A percentile compares a stretch with the other conserved stretches of the same genome.
Conservation (phyloP, 2,888 invertebrate species). For the Dichetophora obliterata region DNA sequence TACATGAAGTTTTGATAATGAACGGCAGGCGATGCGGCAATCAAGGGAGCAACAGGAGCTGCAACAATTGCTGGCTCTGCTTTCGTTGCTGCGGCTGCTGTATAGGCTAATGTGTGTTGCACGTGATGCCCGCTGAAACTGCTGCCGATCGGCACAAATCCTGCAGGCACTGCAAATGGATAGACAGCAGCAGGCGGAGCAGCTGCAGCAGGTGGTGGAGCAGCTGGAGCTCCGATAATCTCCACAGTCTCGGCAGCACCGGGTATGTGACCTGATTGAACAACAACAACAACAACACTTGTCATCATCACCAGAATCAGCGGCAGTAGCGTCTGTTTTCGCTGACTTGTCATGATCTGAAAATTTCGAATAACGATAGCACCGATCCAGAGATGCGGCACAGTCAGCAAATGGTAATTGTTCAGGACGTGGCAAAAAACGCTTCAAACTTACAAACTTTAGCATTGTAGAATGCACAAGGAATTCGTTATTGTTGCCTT, state of each 20-base stretch:
- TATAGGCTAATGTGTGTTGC: conserved; percentile 45
- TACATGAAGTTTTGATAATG: background rate
- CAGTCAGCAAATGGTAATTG: conserved; percentile 39
- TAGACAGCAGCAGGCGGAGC: conserved; percentile 65
- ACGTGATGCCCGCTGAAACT: conserved; percentile 52
- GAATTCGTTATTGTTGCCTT: conserved; percentile 10
- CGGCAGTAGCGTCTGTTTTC: background rate
- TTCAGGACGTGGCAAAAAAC: conserved; percentile 40
- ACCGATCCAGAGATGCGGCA: conserved; percentile 24
- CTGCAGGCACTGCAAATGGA: conserved; percentile 66
- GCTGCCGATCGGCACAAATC: conserved; percentile 69
- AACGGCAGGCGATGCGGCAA: background rate
- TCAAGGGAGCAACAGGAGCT: background rate
- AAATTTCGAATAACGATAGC: conserved; percentile 53
- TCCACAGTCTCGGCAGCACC: conserved; percentile 57
- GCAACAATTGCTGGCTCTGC: conserved; percentile 10
- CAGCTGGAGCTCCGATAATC: conserved; percentile 53
- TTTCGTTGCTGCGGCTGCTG: background rate
- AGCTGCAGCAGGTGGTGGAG: conserved; percentile 47
- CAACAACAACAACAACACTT: conserved; percentile 18
- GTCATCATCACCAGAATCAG: conserved; percentile 26
- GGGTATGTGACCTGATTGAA: conserved; percentile 51
- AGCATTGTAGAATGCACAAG: conserved; percentile 56
- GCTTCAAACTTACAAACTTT: conserved; percentile 62
- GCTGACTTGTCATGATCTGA: conserved; percentile 53